Evolutionary conservation across 2,797 vertebrate genomes (phyloP), one percentile per base, ranked within the genome.

Genomic region (Alca torda): DNA sequence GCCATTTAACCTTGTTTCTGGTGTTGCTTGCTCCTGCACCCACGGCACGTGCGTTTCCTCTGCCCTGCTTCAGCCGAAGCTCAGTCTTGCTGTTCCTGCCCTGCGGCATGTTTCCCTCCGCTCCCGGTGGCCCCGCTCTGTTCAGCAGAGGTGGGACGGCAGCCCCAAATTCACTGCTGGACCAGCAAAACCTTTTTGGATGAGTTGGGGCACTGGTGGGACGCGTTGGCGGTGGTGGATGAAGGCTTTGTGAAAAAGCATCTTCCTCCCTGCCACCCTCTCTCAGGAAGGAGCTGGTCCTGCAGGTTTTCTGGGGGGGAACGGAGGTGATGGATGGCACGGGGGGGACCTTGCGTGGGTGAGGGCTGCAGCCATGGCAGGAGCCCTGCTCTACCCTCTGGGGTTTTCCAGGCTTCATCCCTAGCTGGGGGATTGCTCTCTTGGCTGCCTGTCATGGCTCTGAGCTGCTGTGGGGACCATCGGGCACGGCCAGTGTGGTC

Each of bases 261-360:
- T 64, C 46, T 8, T 65, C 41, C 35, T 95, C 45, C 48, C 9
- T 26, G 48, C 35, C 1, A 1, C 23, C n/a, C 60, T 60, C 37
- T 95, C 41, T 53, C 46, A 24, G 23, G 48, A 77, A 41, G 77
- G 56, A 95, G 45, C 45, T 54, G 61, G 31, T 60, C 41, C 80
- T 86, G 72, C 68, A 74, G 24, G 23, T 35, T 51, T 61, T 8
- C 16, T 20, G 12, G 16, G 5, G 19, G 56, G 16, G 13, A 7
- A 43, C 0, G 3, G 63, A 53, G 25, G 31, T 72, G 70, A 68
- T 65, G 3, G 5, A 10, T 85, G 20, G 37, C 16, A 31, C 37
- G 3, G 0, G 0, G 6, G 24, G 26, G 35, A 45, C n/a, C 33
- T 43, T 15, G 30, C 0, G 1, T 18, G 61, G 45, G 25, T 31